phyloP scores from a whole-genome alignment of 2,797 vertebrate species.

The Falco columbarius region DNA sequence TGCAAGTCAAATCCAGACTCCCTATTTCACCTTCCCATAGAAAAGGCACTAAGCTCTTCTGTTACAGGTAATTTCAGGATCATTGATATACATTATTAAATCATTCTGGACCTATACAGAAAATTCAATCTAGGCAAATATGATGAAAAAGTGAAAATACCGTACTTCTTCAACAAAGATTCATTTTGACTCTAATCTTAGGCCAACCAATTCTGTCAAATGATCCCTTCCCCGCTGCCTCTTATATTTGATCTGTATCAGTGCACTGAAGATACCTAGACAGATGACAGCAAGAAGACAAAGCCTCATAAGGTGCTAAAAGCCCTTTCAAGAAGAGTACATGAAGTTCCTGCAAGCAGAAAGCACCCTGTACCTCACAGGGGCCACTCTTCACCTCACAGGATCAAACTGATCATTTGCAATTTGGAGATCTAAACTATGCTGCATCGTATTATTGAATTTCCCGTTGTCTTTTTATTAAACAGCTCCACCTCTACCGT shows the following conservation, averaged over 20 bases:
- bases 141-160: neutral
- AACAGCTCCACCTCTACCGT: neutral
- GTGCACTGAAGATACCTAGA: neutral
- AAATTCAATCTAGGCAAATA: neutral
- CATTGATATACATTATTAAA: neutral
- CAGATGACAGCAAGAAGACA: rapidly evolving
- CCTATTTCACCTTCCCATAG: neutral
- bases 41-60: neutral
- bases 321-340: neutral
- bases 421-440: neutral
- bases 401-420: neutral
- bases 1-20: neutral
- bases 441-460: neutral
- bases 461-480: neutral
- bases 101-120: neutral
- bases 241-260: neutral
- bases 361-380: neutral
- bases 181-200: neutral
- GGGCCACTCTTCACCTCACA: neutral
- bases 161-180: neutral
- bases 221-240: neutral
- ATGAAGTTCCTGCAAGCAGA: neutral
- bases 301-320: neutral
- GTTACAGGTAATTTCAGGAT: neutral
- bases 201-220: neutral